Evolutionary conservation across 2,888 invertebrate genomes (phyloP), one percentile per base, ranked within the genome.

Genomic region (Ormyrus thymus): DNA sequence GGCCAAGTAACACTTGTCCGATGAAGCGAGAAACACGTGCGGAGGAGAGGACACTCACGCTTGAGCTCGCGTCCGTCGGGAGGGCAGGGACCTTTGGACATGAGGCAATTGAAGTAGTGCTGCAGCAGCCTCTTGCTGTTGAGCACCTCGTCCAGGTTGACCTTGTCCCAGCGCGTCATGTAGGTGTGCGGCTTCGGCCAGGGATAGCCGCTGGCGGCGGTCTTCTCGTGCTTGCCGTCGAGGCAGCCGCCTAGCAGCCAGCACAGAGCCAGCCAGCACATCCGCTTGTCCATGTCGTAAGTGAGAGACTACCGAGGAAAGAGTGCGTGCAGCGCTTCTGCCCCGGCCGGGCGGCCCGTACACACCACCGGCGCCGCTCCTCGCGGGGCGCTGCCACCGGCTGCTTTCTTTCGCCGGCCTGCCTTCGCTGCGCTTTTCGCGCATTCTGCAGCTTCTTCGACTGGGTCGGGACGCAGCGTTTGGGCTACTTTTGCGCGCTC

Each of bases 61-160:
- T 93, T 95, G 76, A 95, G 90, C 80, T 93, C 94, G 84, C 92
- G 92, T 82, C 94, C 95, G 90, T 95, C 95, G 2, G 95, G 94
- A 56, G 95, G 92, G 88, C 95, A 95, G 69, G 94, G 93, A 83
- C 93, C 93, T 82, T 92, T 91, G 82, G 92, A 93, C 79, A 95
- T 91, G 70, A 95, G 90, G 87, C 95, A 95, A 78, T 93, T 93
- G 84, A 94, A 93, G 90, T 95, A 95, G 86, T 94, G 93, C 82
- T 92, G 93, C 69, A 95, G 92, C 83, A 95, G 90, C 85, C 95
- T 91, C 84, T 93, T 93, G 87, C 93, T 95, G 68, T 92, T 92
- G 84, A 95, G 91, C 83, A 95, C 92, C 64, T 92, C 92, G 82
- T 95, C 94, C 46, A 95, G 91, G 87, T 95, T 93, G 83, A 95